Evolutionary conservation across 2,888 invertebrate species (phyloP).

Genomic region (Watsonalla cultraria): DNA sequence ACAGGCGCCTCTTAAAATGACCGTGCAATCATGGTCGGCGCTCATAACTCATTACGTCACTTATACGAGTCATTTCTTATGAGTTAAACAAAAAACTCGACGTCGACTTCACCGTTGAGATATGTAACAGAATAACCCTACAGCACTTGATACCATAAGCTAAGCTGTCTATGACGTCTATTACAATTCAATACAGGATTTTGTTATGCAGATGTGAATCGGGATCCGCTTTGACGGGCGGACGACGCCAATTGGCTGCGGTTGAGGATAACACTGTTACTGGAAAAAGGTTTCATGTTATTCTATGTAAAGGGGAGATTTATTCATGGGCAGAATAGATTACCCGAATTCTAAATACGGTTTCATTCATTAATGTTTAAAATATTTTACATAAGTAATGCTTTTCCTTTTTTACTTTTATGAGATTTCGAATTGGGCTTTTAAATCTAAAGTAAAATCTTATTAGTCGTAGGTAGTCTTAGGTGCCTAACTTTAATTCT

Average conservation of each 20-base stretch:
- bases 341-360: background rate
- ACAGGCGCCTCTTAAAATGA: no score
- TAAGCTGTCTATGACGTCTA: slow-evolving; percentile 6
- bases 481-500: no score
- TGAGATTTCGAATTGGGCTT: no score
- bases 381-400: no score
- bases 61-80: no score
- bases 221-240: slow-evolving; percentile 29
- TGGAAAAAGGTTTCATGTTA: background rate
- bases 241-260: slow-evolving; percentile 35
- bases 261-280: background rate
- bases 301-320: background rate
- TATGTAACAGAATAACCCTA: slow-evolving; percentile 13
- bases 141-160: slow-evolving; percentile 10
- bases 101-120: no score
- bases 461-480: no score
- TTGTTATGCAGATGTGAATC: slow-evolving; percentile 51
- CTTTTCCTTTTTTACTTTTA: no score
- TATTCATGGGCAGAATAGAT: background rate
- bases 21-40: no score
- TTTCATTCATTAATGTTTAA: background rate
- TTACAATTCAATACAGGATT: slow-evolving; percentile 34
- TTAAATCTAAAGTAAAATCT: no score
- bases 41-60: no score
- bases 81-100: no score